A percentile compares a stretch with the other conserved stretches of the same genome.
Evolutionary conservation across 2,797 vertebrate genomes (phyloP).

Genomic region (Myiothlypis chrysogaster): DNA sequence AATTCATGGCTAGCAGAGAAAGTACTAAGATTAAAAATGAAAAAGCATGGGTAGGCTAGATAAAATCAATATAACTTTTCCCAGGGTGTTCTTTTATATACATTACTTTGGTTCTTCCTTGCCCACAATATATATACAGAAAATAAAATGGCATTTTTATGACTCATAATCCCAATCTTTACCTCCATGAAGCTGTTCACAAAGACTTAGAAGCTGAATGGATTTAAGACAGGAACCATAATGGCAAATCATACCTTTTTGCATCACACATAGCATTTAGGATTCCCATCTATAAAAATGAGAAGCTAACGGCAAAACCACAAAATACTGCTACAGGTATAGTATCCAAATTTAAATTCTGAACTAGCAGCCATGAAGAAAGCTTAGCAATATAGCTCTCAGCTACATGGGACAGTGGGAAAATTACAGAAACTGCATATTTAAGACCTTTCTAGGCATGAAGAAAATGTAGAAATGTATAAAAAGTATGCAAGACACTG

Average conservation of each 20-base stretch:
- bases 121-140: slow-evolving; percentile 45
- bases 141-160: slow-evolving; percentile 49
- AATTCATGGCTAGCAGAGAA: slow-evolving; percentile 21
- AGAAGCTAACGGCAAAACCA: neutral
- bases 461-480: neutral
- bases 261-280: neutral
- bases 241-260: neutral
- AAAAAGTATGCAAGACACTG: neutral
- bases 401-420: neutral
- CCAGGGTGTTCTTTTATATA: slow-evolving; percentile 53
- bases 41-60: slow-evolving; percentile 20
- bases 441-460: neutral
- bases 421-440: neutral
- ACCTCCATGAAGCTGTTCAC: neutral
- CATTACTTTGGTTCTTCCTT: slow-evolving; percentile 46
- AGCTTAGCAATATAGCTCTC: neutral
- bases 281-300: neutral
- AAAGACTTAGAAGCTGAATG: neutral
- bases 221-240: neutral
- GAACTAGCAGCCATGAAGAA: neutral
- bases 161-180: slow-evolving; percentile 9
- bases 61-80: slow-evolving; percentile 59
- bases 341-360: neutral
- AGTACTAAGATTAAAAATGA: slow-evolving; percentile 46
- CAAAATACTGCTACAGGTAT: neutral